Percentiles rank a stretch among this genome's conserved stretches.
Evolutionary conservation across 2,888 invertebrate genomes (phyloP).

Genomic region (Copidosoma aretas): DNA sequence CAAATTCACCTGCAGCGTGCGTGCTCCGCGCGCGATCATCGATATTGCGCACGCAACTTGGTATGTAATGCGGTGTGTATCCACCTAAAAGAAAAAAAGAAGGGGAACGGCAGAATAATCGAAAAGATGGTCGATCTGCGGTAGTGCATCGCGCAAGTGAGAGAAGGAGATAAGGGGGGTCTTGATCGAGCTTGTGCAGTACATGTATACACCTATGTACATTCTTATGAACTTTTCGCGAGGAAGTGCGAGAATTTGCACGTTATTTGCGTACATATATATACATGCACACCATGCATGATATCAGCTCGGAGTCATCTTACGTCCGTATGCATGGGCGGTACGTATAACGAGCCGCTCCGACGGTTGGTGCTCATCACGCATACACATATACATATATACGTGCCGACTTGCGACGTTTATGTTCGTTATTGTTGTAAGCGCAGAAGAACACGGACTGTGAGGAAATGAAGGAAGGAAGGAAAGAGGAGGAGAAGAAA

Average conservation of each 20-base stretch:
- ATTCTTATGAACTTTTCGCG: background rate
- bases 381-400: too few species aligned
- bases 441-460: background rate
- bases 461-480: background rate
- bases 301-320: too few species aligned
- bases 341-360: too few species aligned
- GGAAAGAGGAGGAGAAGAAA: conserved; percentile 8
- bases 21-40: background rate
- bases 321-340: too few species aligned
- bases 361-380: too few species aligned
- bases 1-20: background rate
- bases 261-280: conserved; percentile 49
- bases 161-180: background rate
- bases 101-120: background rate
- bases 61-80: background rate
- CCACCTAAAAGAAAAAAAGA: too few species aligned
- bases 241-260: conserved; percentile 36
- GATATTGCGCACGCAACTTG: conserved; percentile 8
- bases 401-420: too few species aligned
- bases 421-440: too few species aligned
- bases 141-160: background rate
- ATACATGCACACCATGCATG: too few species aligned
- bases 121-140: background rate
- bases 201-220: too few species aligned
- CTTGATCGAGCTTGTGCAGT: too few species aligned